Conservation (phyloP, 2,888 invertebrate genomes). For the Luperina nickerlii region DNA sequence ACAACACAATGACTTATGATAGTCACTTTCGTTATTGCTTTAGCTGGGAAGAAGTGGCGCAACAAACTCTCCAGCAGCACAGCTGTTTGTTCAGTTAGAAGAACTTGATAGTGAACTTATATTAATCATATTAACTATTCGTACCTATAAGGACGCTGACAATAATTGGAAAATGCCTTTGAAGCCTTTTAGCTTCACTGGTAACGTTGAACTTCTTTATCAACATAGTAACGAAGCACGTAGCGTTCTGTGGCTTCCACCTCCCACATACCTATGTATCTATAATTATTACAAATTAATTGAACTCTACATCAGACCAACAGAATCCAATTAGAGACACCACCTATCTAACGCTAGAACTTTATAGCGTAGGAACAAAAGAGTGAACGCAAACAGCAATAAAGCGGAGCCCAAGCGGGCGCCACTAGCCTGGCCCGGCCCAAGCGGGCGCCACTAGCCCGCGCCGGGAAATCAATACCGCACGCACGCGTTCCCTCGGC, state of each 20-base stretch:
- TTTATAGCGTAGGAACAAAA: conserved; percentile 32
- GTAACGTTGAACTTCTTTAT: neutral
- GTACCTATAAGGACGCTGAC: no score
- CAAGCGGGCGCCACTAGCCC: conserved; percentile 47
- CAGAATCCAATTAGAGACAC: conserved; percentile 41
- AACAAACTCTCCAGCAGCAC: no score
- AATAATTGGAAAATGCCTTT: no score
- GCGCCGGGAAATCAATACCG: conserved; percentile 55
- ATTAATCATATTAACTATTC: neutral
- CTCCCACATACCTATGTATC: neutral
- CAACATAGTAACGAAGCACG: neutral
- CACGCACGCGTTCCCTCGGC: conserved; percentile 54
- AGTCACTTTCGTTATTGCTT: no score
- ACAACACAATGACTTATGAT: no score
- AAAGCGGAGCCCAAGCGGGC: conserved; percentile 42
- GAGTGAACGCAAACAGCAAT: conserved; percentile 32
- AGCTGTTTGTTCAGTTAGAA: neutral
- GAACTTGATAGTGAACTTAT: no score
- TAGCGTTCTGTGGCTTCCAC: neutral
- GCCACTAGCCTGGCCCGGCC: conserved; percentile 32
- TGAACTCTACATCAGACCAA: conserved; percentile 3
- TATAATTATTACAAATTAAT: conserved; percentile 9
- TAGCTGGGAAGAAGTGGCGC: no score
- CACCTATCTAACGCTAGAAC: conserved; percentile 5
- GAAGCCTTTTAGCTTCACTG: no score